A percentile compares a stretch with the other conserved stretches of the same genome.
Conservation (phyloP, 2,113 vertebrate species). For the Caretta caretta region DNA sequence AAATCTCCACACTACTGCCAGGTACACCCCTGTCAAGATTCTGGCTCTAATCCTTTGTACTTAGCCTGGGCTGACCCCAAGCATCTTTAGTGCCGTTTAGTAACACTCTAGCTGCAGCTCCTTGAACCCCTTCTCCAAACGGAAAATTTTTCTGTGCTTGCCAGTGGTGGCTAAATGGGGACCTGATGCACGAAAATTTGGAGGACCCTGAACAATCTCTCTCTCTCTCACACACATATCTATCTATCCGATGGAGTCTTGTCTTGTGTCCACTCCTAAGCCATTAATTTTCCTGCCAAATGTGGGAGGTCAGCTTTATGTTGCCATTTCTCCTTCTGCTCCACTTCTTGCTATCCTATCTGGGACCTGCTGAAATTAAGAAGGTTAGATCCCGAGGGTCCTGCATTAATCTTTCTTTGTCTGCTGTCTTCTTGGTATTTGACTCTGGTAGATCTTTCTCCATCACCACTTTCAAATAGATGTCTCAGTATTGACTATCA, state of each 20-base stretch:
- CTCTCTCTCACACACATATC: background rate
- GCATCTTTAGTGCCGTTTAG: background rate
- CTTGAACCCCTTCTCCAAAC: background rate
- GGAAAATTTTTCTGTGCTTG: background rate
- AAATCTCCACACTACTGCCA: conserved; percentile 86
- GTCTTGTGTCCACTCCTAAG: background rate
- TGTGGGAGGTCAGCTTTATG: background rate
- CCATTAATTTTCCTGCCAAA: background rate
- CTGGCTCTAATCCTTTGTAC: accelerated
- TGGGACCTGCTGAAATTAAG: background rate
- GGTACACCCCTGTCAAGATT: conserved; percentile 72
- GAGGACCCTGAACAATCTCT: background rate
- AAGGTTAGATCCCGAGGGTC: background rate
- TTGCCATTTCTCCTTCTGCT: background rate
- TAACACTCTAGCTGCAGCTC: background rate
- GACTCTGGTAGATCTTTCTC: background rate
- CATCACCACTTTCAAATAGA: background rate
- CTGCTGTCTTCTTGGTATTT: background rate
- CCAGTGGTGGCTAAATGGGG: background rate
- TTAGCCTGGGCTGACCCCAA: no score
- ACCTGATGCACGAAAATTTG: background rate
- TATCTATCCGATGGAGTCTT: background rate
- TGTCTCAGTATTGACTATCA: background rate
- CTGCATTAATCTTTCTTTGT: background rate
- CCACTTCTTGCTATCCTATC: background rate